phyloP scores from a whole-genome alignment of 2,888 invertebrate species.

The Oeneis ivallda region DNA sequence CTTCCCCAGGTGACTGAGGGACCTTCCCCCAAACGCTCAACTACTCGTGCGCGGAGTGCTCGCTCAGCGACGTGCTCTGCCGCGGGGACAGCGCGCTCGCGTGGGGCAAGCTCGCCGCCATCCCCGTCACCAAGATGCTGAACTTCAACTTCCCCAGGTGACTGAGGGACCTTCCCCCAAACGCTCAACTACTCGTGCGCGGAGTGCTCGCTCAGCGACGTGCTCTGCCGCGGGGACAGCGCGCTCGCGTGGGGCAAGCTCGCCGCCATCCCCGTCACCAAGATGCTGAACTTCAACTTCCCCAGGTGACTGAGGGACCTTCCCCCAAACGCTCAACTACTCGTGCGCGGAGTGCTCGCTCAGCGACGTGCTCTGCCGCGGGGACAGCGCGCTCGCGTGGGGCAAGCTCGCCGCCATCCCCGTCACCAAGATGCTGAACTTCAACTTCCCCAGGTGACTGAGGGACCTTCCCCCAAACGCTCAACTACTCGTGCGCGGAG shows the following conservation, averaged over 20 bases:
- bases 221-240: slow-evolving; percentile 49
- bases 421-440: neutral
- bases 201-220: slow-evolving; percentile 51
- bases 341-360: slow-evolving; percentile 51
- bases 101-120: neutral
- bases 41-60: slow-evolving; percentile 52
- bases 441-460: neutral
- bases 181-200: slow-evolving; percentile 49
- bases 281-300: slow-evolving; percentile 1
- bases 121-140: neutral
- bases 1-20: neutral
- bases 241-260: slow-evolving; percentile 2
- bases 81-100: slow-evolving; percentile 33
- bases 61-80: slow-evolving; percentile 55
- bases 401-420: neutral
- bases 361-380: slow-evolving; percentile 55
- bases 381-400: neutral
- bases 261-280: neutral
- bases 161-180: slow-evolving; percentile 17
- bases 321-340: slow-evolving; percentile 47
- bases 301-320: neutral
- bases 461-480: slow-evolving; percentile 35
- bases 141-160: slow-evolving; percentile 3
- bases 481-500: slow-evolving; percentile 48
- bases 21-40: slow-evolving; percentile 42